Evolutionary conservation across 2,888 invertebrate species (phyloP).

Genomic region (Folsomia manolachei): DNA sequence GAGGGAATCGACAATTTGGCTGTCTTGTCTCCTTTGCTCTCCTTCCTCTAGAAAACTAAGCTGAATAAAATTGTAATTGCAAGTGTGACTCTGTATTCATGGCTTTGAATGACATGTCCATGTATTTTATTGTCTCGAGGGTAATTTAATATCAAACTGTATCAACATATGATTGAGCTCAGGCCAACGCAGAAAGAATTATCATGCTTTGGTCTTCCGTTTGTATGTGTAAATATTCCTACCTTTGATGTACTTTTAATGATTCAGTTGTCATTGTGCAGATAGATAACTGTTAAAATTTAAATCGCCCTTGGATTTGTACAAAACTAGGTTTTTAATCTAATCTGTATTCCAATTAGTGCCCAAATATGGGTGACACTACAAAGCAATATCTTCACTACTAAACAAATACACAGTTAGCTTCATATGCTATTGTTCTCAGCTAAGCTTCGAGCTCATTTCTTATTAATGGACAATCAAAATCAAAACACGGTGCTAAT

Average conservation of each 20-base stretch:
- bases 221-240: not conserved
- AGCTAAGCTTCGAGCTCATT: too few relatives aligned
- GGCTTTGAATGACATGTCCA: not conserved
- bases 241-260: slow-evolving; percentile 18
- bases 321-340: not conserved
- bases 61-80: not conserved
- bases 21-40: not conserved
- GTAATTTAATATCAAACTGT: slow-evolving; percentile 20
- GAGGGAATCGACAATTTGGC: slow-evolving; percentile 15
- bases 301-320: slow-evolving; percentile 16
- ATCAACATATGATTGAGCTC: too few relatives aligned
- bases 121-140: slow-evolving; percentile 19
- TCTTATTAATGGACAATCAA: not conserved
- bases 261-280: slow-evolving; percentile 16
- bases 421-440: too few relatives aligned
- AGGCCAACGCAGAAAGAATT: slow-evolving; percentile 9
- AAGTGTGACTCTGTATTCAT: not conserved
- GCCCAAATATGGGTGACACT: not conserved
- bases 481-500: not conserved
- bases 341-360: slow-evolving; percentile 1
- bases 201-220: slow-evolving; percentile 9
- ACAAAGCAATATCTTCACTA: not conserved
- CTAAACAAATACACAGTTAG: not conserved
- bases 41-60: too few relatives aligned
- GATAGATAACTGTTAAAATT: not conserved